Base-by-base conservation (phyloP, 2,797 vertebrate genomes). In the Mormyrus hasselquistii region DNA sequence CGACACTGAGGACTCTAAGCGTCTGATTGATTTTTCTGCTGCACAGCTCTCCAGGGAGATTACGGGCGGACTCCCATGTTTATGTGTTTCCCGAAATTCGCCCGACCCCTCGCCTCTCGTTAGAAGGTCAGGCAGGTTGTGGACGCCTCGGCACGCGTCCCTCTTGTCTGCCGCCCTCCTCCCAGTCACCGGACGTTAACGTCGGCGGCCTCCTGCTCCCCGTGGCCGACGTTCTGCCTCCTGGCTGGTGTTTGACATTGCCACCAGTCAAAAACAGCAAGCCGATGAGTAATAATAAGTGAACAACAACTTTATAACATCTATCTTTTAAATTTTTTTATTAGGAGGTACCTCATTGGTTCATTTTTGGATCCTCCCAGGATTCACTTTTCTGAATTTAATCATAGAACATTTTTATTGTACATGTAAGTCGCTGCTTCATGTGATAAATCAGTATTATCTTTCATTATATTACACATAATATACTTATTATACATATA, bases 51-150 rank as follows among this genome's bases (percentile, higher is more conserved):
- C 1, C 89, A 88, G 79, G 91, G 87, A 93, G 90, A 94, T 95
- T 92, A 94, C 90, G 34, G 89, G 90, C 88, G 88, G 92, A 93
- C 94, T 92, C 93, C 93, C 92, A 92, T 92, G 92, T 94, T 94
- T 93, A 94, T 92, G 90, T 89, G 92, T 92, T 94, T 94, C 92
- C 92, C 87, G 82, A 93, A 94, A 94, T 90, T 92, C 89, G 89
- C 91, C 90, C 88, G 91, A 92, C 92, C 93, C 90, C 91, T 89
- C 87, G 86, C 89, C 90, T 89, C 89, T 91, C 92, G 91, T 91
- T 91, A 91, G 91, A 92, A 91, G 91, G 93, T 93, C 91, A 92
- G 52, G 87, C 88, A 3, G 38, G 88, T 90, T 86, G 88, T 65
- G 84, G 87, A 29, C 34, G 49, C 69, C 34, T 34, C 9, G 3